Base-by-base conservation (phyloP, 1,140 invertebrate species). In the Drosophila bifasciata region DNA sequence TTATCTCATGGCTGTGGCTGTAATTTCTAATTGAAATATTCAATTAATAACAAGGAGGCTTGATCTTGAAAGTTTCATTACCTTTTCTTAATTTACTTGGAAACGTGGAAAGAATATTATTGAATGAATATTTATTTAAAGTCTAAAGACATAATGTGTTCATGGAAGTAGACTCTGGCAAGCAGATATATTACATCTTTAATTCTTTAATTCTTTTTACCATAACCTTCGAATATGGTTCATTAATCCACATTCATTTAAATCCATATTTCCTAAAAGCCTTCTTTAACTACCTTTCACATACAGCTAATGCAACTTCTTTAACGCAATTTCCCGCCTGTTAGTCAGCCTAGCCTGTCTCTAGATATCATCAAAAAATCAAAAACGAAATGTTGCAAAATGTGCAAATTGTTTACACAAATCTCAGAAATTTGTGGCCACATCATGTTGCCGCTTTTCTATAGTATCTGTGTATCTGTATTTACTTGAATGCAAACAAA, bases 341-440 rank as follows among this genome's bases (percentile, higher is more conserved):
- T 5, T 25, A 11, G 52, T 5, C 52, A 21, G 5, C 39, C 11
- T 25, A 21, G 5, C 39, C 11, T 25, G 23, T 25, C 23, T 25
- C 1, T 32, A 32, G 13, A 52, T 32, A 61, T 56, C 17, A n/a
- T 64, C 59, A 48, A 69, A 68, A 68, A 68, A 40, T 68, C 21
- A 32, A 15, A 15, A 48, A 46, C 11, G 15, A 49, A 62, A 69
- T 62, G 48, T 63, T 59, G 66, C 49, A 50, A 77, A 74, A 75
- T 70, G 52, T 36, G 70, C 60, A 83, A 83, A 83, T 83, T 84
- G 79, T 85, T 84, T 84, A 66, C 50, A 80, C 76, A 85, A 85
- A 85, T 66, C 48, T 45, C 60, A 52, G 28, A 79, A 67, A 43
- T 60, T 60, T 61, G 53, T 66, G 58, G 52, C 61, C 67, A 63